A percentile compares a stretch with the other conserved stretches of the same genome.
phyloP scores from a whole-genome alignment of 1,140 invertebrate genomes.

The Sycobia sp. region DNA sequence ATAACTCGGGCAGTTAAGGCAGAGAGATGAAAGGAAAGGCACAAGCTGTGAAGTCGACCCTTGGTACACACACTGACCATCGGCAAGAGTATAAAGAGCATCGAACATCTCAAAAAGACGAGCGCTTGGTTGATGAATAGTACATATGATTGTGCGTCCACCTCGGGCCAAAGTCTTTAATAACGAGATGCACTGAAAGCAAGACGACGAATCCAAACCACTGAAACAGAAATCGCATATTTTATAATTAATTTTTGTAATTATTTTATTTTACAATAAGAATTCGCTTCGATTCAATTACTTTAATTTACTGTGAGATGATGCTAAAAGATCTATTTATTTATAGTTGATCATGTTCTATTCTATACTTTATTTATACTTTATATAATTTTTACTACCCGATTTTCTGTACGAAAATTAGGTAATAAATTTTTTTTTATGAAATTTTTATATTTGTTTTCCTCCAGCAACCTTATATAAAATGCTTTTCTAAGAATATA shows the following conservation, averaged over 20 bases:
- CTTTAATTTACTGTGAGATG: no score
- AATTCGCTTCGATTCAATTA: no score
- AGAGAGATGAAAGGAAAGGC: slow-evolving; percentile 82
- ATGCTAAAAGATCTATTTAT: no score
- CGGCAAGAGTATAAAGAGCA: slow-evolving; percentile 89
- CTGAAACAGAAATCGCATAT: slow-evolving; percentile 58
- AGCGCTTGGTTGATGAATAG: slow-evolving; percentile 96
- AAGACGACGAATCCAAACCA: slow-evolving; percentile 91
- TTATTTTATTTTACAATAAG: not conserved
- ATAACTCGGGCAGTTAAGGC: slow-evolving; percentile 89
- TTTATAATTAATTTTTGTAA: no score
- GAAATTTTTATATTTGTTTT: no score
- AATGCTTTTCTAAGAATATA: no score
- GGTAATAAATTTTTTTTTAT: no score
- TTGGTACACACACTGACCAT: slow-evolving; percentile 94
- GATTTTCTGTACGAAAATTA: no score
- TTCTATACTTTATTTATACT: no score
- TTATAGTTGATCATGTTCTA: no score
- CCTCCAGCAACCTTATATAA: no score
- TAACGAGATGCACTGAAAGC: slow-evolving; percentile 89
- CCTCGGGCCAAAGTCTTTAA: slow-evolving; percentile 87
- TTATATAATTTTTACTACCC: no score
- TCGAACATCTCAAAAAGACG: slow-evolving; percentile 97
- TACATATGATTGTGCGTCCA: slow-evolving; percentile 94
- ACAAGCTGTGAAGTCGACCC: slow-evolving; percentile 84